A percentile compares a stretch with the other conserved stretches of the same genome.
Evolutionary conservation across 2,888 invertebrate genomes (phyloP).

Genomic region (Phlogophora meticulosa): DNA sequence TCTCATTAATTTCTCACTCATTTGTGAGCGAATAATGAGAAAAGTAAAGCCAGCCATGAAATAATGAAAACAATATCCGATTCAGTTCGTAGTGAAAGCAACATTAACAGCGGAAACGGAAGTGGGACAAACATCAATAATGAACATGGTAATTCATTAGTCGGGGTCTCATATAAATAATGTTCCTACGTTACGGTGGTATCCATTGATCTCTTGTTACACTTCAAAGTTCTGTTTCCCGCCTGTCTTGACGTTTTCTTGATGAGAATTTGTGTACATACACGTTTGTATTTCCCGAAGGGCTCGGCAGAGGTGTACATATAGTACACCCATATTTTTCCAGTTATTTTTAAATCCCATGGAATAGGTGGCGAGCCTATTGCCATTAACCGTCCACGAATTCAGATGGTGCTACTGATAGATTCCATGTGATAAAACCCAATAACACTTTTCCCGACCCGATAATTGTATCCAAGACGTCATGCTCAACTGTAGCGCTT

Average conservation of each 20-base stretch:
- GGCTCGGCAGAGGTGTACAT: too few relatives aligned
- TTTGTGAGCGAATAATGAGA: not conserved
- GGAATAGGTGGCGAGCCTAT: too few relatives aligned
- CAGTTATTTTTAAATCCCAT: too few relatives aligned
- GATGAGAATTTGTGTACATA: not conserved
- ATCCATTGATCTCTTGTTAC: slow-evolving; percentile 24
- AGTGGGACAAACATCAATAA: slow-evolving; percentile 54
- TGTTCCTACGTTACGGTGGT: slow-evolving; percentile 12
- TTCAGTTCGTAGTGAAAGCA: slow-evolving; percentile 16
- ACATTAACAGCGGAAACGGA: slow-evolving; percentile 22
- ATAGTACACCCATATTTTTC: too few relatives aligned
- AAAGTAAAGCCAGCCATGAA: slow-evolving; percentile 18
- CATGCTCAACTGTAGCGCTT: too few relatives aligned
- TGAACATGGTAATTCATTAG: slow-evolving; percentile 56
- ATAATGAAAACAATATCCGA: slow-evolving; percentile 42
- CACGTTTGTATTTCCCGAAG: too few relatives aligned
- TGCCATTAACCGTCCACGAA: too few relatives aligned
- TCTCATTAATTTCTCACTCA: slow-evolving; percentile 26
- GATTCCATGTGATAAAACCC: too few relatives aligned
- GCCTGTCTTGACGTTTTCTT: slow-evolving; percentile 5
- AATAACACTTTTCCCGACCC: too few relatives aligned
- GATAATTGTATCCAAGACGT: too few relatives aligned
- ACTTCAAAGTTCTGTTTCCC: slow-evolving; percentile 1
- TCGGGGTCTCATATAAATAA: slow-evolving; percentile 53
- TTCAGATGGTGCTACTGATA: too few relatives aligned